Evolutionary conservation across 1,140 invertebrate genomes (phyloP).

Genomic region (Bacillus rossius): DNA sequence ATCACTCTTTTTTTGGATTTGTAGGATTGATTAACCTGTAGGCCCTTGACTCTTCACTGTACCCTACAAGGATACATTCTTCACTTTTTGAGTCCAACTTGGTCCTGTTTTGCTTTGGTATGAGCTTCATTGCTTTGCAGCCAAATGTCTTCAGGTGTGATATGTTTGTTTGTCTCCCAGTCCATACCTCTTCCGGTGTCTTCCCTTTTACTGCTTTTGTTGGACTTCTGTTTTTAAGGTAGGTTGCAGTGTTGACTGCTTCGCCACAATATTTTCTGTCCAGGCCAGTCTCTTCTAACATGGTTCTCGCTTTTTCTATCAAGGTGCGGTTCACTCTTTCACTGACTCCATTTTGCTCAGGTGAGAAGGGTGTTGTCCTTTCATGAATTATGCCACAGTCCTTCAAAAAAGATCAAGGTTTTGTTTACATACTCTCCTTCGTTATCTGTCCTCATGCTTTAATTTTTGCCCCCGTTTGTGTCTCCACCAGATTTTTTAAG

Average conservation of each 20-base stretch:
- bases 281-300: slow-evolving; percentile 28
- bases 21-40: too few relatives aligned
- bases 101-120: slow-evolving; percentile 19
- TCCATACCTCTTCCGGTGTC: slow-evolving; percentile 27
- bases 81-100: slow-evolving; percentile 25
- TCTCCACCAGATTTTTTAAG: slow-evolving; percentile 27
- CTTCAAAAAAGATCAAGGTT: slow-evolving; percentile 2
- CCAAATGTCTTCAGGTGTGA: slow-evolving; percentile 28
- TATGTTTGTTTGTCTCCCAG: slow-evolving; percentile 7
- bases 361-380: slow-evolving; percentile 41
- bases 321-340: slow-evolving; percentile 44
- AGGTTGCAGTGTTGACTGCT: too few relatives aligned
- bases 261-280: too few relatives aligned
- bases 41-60: slow-evolving; percentile 3
- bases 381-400: slow-evolving; percentile 44
- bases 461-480: slow-evolving; percentile 24
- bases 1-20: not conserved
- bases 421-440: slow-evolving; percentile 21
- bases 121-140: slow-evolving; percentile 4
- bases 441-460: slow-evolving; percentile 39
- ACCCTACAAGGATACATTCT: slow-evolving; percentile 24
- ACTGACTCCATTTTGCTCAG: slow-evolving; percentile 46
- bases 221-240: too few relatives aligned
- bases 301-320: slow-evolving; percentile 39
- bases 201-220: too few relatives aligned